These are phyloP conservation scores for Argyrosomus regius DNA, from an alignment of 2,797 vertebrate genomes.

Conservation along the genomic window DNA sequence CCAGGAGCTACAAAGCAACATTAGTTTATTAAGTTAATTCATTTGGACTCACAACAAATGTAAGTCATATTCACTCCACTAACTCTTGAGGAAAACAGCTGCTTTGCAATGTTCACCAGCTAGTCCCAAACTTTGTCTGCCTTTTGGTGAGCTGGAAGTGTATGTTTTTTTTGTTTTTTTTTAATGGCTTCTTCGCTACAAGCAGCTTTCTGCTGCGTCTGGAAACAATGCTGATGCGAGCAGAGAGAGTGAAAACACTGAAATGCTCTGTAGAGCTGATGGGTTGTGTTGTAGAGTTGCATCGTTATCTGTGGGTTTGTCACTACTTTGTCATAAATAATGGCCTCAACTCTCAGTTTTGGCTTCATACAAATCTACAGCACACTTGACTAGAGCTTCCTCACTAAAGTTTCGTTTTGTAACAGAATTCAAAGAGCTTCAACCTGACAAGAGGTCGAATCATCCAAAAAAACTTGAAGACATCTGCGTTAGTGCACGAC, in stretches of 20 bases:
- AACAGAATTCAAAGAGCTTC: neutral
- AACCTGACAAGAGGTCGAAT: neutral
- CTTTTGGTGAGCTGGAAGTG: neutral
- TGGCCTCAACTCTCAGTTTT: too few species aligned
- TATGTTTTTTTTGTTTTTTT: too few species aligned
- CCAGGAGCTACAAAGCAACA: conserved; percentile 8
- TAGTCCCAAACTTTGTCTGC: neutral
- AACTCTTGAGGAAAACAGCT: neutral
- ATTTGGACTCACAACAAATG: neutral
- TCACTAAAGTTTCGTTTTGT: neutral
- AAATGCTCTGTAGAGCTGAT: neutral
- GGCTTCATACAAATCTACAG: too few species aligned
- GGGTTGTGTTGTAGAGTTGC: neutral
- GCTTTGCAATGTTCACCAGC: neutral
- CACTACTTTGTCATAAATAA: neutral
- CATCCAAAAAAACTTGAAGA: neutral
- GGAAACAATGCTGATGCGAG: neutral
- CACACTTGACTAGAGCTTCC: neutral
- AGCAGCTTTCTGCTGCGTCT: neutral
- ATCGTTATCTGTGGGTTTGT: neutral
- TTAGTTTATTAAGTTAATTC: conserved; percentile 4
- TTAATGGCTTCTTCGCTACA: neutral
- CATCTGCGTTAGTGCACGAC: fast-evolving
- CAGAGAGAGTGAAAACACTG: neutral
- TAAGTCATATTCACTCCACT: neutral